Percentiles rank a stretch among this genome's conserved stretches.
phyloP scores from a whole-genome alignment of 2,113 vertebrate species.

The Chaetodon auriga region DNA sequence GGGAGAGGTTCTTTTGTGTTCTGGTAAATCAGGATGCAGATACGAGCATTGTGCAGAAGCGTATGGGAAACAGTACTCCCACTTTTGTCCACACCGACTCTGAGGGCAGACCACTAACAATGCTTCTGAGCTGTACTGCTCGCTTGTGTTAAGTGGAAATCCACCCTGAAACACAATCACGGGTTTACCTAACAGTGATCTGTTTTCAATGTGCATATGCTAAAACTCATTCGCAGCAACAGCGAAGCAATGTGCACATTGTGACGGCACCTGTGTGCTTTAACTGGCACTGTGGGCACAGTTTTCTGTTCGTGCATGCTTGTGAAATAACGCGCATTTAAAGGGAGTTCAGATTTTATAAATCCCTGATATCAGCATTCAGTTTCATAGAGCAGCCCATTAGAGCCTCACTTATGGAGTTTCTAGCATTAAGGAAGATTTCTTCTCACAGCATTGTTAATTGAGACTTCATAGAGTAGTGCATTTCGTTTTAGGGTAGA shows the following conservation, averaged over 20 bases:
- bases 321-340: slow-evolving; percentile 16
- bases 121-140: slow-evolving; percentile 23
- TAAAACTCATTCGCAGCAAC: neutral
- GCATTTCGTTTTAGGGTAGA: slow-evolving; percentile 50
- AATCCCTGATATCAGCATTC: slow-evolving; percentile 16
- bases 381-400: slow-evolving; percentile 31
- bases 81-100: slow-evolving; percentile 9
- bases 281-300: neutral
- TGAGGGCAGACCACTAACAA: slow-evolving; percentile 24
- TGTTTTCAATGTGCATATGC: neutral
- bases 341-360: neutral
- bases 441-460: slow-evolving; percentile 15
- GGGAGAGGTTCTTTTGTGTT: slow-evolving; percentile 22
- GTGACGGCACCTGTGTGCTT: slow-evolving; percentile 5
- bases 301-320: neutral
- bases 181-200: neutral
- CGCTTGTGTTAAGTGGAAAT: slow-evolving; percentile 38
- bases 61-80: slow-evolving; percentile 38
- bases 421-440: slow-evolving; percentile 17
- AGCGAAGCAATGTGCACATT: neutral
- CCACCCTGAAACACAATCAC: slow-evolving; percentile 16
- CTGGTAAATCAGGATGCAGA: slow-evolving; percentile 20
- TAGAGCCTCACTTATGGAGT: neutral
- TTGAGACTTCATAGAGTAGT: slow-evolving; percentile 17
- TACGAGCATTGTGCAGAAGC: slow-evolving; percentile 3